Base-by-base conservation (phyloP, 2,888 invertebrate species). In the Parnassius glacialis region DNA sequence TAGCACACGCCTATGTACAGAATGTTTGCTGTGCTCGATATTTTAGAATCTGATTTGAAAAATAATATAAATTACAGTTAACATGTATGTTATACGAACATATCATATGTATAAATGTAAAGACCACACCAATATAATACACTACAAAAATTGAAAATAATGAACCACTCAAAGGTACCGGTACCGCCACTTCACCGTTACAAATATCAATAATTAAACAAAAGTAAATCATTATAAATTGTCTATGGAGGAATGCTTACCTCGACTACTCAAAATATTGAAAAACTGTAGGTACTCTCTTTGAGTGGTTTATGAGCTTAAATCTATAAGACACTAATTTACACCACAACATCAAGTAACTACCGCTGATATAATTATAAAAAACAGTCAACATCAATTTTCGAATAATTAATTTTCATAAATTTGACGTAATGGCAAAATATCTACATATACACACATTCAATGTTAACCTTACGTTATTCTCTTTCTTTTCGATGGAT, bases 291-390 rank as follows among this genome's bases (percentile, higher is more conserved):
- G 62, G 50, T 67, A 78, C 81, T 82, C 80, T 80, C 83, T 84
- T 83, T 82, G 84, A 86, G 83, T 84, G 84, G 80, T 84, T 78
- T 72, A 78, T 74, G 70, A 78, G 78, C 85, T 86, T 88, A 84
- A 73, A 76, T 71, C 83, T 86, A 90, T 90, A 91, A 91, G 90
- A 91, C 91, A 91, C 91, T 90, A 90, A 85, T 86, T 84, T 89
- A 92, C 92, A 84, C 90, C 92, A 92, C 92, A 92, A 92, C 92
- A 92, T 90, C 92, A 87, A 92, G 81, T 92, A 90, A 90, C 91
- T 91, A 89, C 91, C 82, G 91, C 84, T 82, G 84, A 86, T 91
- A 90, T 89, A 89, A 87, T 90, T 90, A 90, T 90, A 88, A 92
- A 34, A 89, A 92, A 92, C 92, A 92, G 90, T 92, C 92, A 92